Conservation (phyloP, 2,113 vertebrate genomes). For the Albula glossodonta region DNA sequence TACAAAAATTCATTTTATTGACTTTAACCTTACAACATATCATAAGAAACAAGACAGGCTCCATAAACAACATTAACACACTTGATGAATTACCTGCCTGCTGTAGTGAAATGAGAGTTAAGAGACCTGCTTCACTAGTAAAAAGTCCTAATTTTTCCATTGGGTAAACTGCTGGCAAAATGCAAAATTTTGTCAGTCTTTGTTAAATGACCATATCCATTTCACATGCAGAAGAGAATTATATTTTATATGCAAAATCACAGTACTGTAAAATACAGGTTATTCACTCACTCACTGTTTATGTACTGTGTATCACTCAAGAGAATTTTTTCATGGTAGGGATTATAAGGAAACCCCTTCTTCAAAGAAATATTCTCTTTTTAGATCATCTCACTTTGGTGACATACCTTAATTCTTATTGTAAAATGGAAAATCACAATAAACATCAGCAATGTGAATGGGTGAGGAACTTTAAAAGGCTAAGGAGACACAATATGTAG, state of each 20-base stretch:
- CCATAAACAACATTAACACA: neutral
- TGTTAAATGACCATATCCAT: conserved; percentile 3
- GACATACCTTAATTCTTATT: no score
- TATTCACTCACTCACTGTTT: neutral
- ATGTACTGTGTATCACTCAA: neutral
- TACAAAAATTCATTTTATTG: neutral
- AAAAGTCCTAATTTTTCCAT: conserved; percentile 15
- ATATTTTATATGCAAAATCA: neutral
- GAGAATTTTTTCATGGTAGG: neutral
- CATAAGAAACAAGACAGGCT: neutral
- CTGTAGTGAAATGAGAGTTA: conserved; percentile 15
- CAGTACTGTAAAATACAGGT: neutral
- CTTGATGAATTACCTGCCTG: conserved; percentile 12
- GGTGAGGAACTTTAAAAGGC: neutral
- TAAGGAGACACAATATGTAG: neutral
- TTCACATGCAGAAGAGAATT: neutral
- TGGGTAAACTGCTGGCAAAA: conserved; percentile 13
- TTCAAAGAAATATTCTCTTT: neutral
- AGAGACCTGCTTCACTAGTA: conserved; percentile 2
- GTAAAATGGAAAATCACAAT: no score
- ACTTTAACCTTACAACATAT: neutral
- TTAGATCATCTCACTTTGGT: neutral
- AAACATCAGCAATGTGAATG: no score
- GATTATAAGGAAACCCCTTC: neutral
- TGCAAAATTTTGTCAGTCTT: conserved; percentile 5